These are phyloP conservation scores for Oreocharis arfaki DNA, from an alignment of 2,113 vertebrate genomes.

Conservation along the genomic window DNA sequence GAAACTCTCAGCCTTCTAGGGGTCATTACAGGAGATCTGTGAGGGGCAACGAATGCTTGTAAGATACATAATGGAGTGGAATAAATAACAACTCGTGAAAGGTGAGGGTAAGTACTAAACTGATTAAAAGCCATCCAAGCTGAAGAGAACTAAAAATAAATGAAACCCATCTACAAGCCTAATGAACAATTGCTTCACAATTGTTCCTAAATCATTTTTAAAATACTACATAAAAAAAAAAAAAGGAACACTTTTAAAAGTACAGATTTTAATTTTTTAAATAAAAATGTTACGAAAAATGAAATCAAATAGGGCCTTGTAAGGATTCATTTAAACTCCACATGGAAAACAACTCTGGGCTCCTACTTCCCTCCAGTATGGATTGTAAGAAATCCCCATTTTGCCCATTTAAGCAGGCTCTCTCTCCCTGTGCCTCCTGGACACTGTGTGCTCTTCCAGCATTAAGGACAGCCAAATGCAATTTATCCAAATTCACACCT, in stretches of 20 bases:
- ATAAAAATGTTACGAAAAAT: not conserved
- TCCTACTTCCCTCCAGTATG: not conserved
- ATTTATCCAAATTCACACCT: not conserved
- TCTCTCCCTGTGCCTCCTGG: not conserved
- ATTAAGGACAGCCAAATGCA: not conserved
- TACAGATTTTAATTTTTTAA: not conserved
- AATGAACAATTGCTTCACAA: not conserved
- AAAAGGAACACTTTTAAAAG: not conserved
- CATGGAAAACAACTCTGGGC: not conserved
- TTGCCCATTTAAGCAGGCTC: not conserved
- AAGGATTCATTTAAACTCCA: not conserved
- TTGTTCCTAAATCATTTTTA: not conserved
- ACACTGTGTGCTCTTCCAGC: not conserved
- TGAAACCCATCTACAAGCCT: not conserved
- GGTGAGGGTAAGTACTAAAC: not conserved
- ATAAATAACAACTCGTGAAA: not conserved
- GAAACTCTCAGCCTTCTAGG: not conserved
- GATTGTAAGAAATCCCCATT: not conserved
- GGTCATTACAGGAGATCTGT: not conserved
- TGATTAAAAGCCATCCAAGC: not conserved
- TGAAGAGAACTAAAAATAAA: conserved; percentile 15
- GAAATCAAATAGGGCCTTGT: not conserved
- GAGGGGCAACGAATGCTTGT: not conserved
- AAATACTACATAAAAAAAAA: not conserved
- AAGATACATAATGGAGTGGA: not conserved